Evolutionary conservation across 2,888 invertebrate genomes (phyloP).

Genomic region (Tolmerus cingulatus): DNA sequence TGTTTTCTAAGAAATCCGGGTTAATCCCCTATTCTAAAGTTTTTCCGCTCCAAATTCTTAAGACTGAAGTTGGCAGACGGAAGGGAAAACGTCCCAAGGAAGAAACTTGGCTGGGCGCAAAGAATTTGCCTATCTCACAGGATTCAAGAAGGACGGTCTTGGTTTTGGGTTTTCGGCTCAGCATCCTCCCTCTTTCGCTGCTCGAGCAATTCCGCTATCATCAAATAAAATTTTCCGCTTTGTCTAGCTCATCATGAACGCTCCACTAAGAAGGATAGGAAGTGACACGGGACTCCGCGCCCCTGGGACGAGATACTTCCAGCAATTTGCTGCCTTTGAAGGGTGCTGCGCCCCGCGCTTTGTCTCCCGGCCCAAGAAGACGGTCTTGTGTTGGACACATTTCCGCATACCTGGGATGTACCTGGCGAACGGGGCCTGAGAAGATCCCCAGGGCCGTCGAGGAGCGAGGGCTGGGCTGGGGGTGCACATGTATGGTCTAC

Average conservation of each 20-base stretch:
- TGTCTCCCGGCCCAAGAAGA: not conserved
- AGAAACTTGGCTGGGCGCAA: not conserved
- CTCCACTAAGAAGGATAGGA: not conserved
- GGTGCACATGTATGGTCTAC: not conserved
- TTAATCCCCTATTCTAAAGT: not conserved
- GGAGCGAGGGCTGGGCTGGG: not conserved
- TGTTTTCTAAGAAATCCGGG: not conserved
- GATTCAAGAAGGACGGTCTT: not conserved
- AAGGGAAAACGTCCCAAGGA: not conserved
- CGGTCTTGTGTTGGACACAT: not conserved
- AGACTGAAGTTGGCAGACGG: not conserved
- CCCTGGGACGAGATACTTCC: not conserved
- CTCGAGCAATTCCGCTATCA: not conserved
- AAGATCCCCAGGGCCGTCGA: not conserved
- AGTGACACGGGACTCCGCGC: not conserved
- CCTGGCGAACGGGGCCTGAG: not conserved
- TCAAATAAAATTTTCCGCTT: constrained; percentile 30
- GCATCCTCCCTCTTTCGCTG: not conserved
- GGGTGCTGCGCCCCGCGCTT: not conserved
- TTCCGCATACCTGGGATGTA: not conserved
- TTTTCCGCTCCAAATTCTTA: not conserved
- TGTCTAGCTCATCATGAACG: not conserved
- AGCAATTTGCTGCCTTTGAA: not conserved
- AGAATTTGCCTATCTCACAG: not conserved
- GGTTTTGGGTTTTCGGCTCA: not conserved